Percentiles rank a stretch among this genome's conserved stretches.
These are phyloP conservation scores for Solenodon paradoxus DNA, from an alignment of 2,113 vertebrate genomes.

Conservation along the genomic window DNA sequence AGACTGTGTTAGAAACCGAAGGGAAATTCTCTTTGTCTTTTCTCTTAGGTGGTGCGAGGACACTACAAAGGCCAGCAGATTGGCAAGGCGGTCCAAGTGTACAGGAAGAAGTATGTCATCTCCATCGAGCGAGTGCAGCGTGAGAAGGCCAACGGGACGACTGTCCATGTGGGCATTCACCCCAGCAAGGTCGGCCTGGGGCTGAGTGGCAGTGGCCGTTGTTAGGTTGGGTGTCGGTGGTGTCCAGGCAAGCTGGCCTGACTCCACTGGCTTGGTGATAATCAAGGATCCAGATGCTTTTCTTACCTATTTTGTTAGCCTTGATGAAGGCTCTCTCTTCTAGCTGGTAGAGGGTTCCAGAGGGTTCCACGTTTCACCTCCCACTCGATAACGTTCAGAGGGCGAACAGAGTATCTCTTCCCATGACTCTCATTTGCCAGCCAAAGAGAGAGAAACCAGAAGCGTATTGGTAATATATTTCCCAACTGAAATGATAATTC, in stretches of 20 bases:
- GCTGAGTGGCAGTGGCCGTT: not conserved
- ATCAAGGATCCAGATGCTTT: not conserved
- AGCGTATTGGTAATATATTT: not conserved
- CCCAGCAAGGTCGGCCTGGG: constrained; percentile 90
- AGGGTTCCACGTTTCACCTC: not conserved
- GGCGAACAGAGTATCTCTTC: not conserved
- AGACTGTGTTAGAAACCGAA: not conserved
- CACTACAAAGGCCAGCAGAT: constrained; percentile 98
- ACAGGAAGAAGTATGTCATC: constrained; percentile 95
- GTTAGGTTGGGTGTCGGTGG: accelerated
- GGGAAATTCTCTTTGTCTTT: not conserved
- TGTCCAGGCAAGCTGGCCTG: not conserved
- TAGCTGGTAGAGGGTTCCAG: not conserved
- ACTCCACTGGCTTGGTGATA: not conserved
- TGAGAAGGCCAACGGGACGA: constrained; percentile 95
- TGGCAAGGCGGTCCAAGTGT: constrained; percentile 95
- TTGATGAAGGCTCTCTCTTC: not conserved
- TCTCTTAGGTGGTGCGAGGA: constrained; percentile 90
- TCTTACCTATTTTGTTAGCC: not conserved
- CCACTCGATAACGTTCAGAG: not conserved
- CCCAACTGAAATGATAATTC: not conserved
- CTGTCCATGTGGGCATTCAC: constrained; percentile 94
- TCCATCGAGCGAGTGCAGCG: constrained; percentile 95
- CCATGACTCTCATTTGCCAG: not conserved
- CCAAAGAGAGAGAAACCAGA: not conserved